Evolutionary conservation across 2,888 invertebrate genomes (phyloP), one percentile per base, ranked within the genome.

Genomic region (Tenthredo amoena): DNA sequence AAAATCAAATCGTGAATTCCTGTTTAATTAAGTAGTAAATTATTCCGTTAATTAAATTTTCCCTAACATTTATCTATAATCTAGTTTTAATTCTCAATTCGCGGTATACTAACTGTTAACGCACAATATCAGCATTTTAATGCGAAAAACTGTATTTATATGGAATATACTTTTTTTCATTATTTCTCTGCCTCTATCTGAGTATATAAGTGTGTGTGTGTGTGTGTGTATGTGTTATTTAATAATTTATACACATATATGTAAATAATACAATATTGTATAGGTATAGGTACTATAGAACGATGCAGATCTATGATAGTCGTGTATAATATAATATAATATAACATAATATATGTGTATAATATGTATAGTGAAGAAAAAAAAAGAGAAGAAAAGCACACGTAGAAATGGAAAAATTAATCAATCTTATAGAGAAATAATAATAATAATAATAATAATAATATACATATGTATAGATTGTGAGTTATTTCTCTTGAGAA

Each of bases 321-420:
- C 26, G 21, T 68, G 15, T 31, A 68, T 68, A 34, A 68, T 26
- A 68, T 68, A 68, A 68, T 68, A 65, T 26, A 65, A 65, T 31
- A 65, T 26, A 65, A 26, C 10, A 65, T 65, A 65, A 65, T 26
- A 68, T 26, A 31, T 68, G 34, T 34, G 34, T 68, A 10, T 31
- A 68, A 68, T 31, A 68, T 15, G 12, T 68, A 34, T 68, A 34
- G 34, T 31, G 12, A 31, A 31, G 10, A 34, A 31, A 21, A 68
- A 68, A 6, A 68, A 68, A 68, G 18, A 18, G 10, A 68, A 6
- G 9, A 10, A 31, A 31, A 65, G 26, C 12, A 65, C 26, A 15
- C 18, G 5, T 58, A 58, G 18, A 58, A 18, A 58, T 58, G 10
- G 15, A 62, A 62, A 21, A 62, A 62, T 37, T 5, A 37, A 37